Conservation (phyloP, 2,113 vertebrate species). For the Rhabdomys dilectus region DNA sequence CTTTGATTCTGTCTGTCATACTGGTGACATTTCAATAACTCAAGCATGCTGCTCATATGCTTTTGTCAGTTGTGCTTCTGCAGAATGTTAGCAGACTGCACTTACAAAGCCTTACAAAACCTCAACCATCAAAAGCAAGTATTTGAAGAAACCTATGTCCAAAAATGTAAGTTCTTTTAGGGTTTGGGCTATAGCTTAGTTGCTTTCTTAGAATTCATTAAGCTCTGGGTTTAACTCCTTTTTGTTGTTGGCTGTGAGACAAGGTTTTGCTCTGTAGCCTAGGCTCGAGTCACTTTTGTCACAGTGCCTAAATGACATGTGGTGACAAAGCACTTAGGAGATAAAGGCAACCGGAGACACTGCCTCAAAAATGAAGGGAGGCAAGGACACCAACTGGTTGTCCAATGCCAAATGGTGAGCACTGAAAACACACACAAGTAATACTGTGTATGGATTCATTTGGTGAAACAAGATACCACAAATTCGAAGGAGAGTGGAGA, state of each 20-base stretch:
- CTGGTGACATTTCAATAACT: neutral
- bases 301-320: neutral
- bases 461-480: neutral
- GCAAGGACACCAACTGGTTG: neutral
- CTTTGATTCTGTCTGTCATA: neutral
- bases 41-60: neutral
- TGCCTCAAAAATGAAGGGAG: neutral
- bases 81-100: neutral
- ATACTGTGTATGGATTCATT: neutral
- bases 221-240: neutral
- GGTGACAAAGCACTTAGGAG: neutral
- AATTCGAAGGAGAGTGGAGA: neutral
- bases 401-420: neutral
- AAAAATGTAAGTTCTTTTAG: neutral
- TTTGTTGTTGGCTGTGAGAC: neutral
- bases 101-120: neutral
- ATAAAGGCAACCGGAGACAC: neutral
- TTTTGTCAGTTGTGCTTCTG: neutral
- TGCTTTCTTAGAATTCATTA: neutral
- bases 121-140: neutral
- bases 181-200: neutral
- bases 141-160: neutral
- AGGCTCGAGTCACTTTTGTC: neutral
- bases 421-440: neutral
- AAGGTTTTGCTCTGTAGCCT: neutral